These are phyloP conservation scores for Danionella cerebrum DNA, from an alignment of 2,113 vertebrate species.

Conservation along the genomic window DNA sequence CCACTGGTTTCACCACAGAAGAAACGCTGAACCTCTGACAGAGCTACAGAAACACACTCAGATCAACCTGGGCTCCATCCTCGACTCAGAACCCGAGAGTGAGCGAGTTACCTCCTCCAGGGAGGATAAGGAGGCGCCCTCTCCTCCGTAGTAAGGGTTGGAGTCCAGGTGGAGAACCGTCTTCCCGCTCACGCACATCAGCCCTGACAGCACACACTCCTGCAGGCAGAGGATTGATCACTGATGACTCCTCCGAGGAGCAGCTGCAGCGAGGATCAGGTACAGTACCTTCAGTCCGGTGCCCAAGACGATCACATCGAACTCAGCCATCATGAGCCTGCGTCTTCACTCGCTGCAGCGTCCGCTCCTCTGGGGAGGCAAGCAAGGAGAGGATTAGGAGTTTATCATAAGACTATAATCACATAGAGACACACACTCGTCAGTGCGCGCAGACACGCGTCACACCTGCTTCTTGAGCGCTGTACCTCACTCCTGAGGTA, in stretches of 20 bases:
- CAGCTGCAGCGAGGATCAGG: background rate
- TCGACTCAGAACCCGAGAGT: no score
- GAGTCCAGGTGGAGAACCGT: constrained; percentile 71
- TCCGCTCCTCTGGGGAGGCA: no score
- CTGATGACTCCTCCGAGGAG: no score
- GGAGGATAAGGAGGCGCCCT: constrained; percentile 61
- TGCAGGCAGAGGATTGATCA: constrained; percentile 24
- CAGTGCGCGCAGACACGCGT: no score
- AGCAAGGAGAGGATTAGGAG: no score
- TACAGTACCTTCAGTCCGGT: constrained; percentile 80
- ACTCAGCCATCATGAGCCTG: constrained; percentile 75
- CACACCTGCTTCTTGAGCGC: no score
- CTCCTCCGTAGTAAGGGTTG: constrained; percentile 66
- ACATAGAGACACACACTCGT: no score
- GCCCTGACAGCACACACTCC: constrained; percentile 70
- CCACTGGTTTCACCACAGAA: constrained; percentile 47
- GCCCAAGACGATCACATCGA: constrained; percentile 88
- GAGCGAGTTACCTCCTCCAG: constrained; percentile 59
- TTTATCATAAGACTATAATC: no score
- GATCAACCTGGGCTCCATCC: no score
- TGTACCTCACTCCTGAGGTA: no score
- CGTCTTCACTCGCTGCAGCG: no score
- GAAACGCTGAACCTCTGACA: constrained; percentile 58
- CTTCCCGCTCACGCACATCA: constrained; percentile 66
- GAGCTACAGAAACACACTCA: constrained; percentile 48